Percentiles rank a stretch among this genome's conserved stretches.
phyloP scores from a whole-genome alignment of 2,113 vertebrate genomes.

The Pithys albifrons region DNA sequence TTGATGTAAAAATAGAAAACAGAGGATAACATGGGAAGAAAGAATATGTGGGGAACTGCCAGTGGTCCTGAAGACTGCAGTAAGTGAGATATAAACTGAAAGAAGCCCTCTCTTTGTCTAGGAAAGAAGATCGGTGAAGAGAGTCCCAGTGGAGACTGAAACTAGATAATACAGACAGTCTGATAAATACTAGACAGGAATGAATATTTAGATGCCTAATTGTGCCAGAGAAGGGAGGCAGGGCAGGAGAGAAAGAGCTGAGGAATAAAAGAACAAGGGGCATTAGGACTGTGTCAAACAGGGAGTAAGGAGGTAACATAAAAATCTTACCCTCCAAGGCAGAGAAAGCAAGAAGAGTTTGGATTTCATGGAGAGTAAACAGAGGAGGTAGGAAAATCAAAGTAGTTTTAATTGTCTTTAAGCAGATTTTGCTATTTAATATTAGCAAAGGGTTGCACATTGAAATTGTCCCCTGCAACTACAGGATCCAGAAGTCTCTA shows the following conservation, averaged over 20 bases:
- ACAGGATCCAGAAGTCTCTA: background rate
- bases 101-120: background rate
- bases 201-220: background rate
- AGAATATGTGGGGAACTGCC: background rate
- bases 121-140: background rate
- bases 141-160: background rate
- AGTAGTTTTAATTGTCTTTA: background rate
- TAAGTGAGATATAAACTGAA: background rate
- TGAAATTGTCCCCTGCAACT: background rate
- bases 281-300: background rate
- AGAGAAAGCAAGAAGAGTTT: background rate
- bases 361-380: background rate
- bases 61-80: background rate
- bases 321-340: background rate
- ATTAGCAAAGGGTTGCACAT: background rate
- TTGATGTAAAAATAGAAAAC: background rate
- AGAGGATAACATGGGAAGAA: background rate
- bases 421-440: background rate
- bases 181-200: background rate
- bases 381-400: background rate
- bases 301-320: background rate
- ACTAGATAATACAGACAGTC: background rate
- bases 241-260: background rate
- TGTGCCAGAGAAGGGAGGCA: background rate
- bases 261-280: background rate